Percentiles rank a stretch among this genome's conserved stretches.
Evolutionary conservation across 2,888 invertebrate genomes (phyloP).

Genomic region (Hyposoter dolosus): DNA sequence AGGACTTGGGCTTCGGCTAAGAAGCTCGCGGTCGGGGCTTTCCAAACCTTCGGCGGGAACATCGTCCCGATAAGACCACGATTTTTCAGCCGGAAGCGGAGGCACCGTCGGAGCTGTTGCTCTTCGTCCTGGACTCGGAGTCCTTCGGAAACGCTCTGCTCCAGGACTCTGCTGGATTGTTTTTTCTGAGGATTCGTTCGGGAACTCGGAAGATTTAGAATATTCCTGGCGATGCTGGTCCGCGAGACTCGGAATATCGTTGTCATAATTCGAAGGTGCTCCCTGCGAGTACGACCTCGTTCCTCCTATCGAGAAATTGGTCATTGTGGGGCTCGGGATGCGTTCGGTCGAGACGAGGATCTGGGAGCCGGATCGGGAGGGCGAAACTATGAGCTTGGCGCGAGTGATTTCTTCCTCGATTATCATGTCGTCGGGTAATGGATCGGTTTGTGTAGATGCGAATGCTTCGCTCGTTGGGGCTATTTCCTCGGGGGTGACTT

Average conservation of each 20-base stretch:
- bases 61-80: conserved; percentile 44
- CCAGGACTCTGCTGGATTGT: conserved; percentile 52
- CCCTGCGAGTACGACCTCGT: conserved; percentile 58
- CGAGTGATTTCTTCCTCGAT: conserved; percentile 83
- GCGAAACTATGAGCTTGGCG: conserved; percentile 81
- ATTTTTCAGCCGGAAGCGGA: conserved; percentile 63
- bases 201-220: conserved; percentile 47
- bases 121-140: conserved; percentile 57
- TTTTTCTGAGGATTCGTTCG: conserved; percentile 59
- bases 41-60: conserved; percentile 13
- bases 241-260: conserved; percentile 45
- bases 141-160: conserved; percentile 4
- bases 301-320: conserved; percentile 14
- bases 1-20: conserved; percentile 60
- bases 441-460: conserved; percentile 94
- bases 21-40: conserved; percentile 7
- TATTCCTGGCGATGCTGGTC: not conserved
- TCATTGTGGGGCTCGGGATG: conserved; percentile 77
- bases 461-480: conserved; percentile 87
- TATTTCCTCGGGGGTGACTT: conserved; percentile 70
- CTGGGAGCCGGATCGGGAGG: conserved; percentile 81
- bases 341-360: conserved; percentile 82
- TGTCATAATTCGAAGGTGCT: not conserved
- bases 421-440: conserved; percentile 91
- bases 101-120: conserved; percentile 64